Evolutionary conservation across 2,888 invertebrate species (phyloP).

Genomic region (Tuberolachnus salignus): DNA sequence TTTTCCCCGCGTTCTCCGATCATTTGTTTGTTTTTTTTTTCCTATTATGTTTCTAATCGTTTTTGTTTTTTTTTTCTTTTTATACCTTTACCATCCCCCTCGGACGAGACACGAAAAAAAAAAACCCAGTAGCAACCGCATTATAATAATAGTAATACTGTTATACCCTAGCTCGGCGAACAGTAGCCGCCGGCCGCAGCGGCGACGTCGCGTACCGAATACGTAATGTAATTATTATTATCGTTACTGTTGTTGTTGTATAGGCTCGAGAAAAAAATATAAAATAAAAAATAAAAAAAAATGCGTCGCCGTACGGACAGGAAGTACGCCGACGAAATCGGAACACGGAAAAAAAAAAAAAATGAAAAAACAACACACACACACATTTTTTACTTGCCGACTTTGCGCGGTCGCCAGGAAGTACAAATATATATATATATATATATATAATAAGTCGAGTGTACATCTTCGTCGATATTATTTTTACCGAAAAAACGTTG

Average conservation of each 20-base stretch:
- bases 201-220: conserved; percentile 22
- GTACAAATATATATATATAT: background rate
- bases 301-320: conserved; percentile 3
- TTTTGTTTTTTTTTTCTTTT: too few species aligned
- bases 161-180: too few species aligned
- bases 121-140: conserved; percentile 50
- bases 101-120: background rate
- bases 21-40: conserved; percentile 9
- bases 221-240: conserved; percentile 15
- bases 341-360: background rate
- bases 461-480: too few species aligned
- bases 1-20: background rate
- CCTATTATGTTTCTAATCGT: too few species aligned
- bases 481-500: conserved; percentile 14
- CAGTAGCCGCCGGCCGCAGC: too few species aligned
- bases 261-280: conserved; percentile 16
- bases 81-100: too few species aligned
- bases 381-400: conserved; percentile 16
- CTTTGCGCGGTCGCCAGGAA: background rate
- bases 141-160: conserved; percentile 22
- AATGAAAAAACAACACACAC: too few species aligned
- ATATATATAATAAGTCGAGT: background rate
- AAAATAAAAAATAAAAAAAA: too few species aligned
- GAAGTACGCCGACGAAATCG: conserved; percentile 29
- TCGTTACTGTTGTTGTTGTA: background rate